phyloP scores from a whole-genome alignment of 2,113 vertebrate species.

The Chaetorhynchus papuensis region DNA sequence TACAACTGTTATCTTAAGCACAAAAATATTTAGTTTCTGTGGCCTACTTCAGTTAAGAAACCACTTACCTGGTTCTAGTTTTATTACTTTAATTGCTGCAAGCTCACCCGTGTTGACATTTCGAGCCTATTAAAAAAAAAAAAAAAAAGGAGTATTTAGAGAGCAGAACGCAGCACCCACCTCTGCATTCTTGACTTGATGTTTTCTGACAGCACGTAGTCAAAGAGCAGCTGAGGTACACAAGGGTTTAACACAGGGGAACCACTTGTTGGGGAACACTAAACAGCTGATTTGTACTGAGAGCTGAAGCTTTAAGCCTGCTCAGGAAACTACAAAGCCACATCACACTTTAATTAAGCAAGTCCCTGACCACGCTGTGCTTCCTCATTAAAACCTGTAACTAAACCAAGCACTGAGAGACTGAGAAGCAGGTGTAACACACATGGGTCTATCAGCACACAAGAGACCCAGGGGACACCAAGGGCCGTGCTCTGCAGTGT shows the following conservation, averaged over 20 bases:
- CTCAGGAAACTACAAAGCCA: neutral
- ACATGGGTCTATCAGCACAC: neutral
- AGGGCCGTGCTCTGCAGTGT: accelerated
- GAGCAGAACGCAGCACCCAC: neutral
- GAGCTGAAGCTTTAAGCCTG: neutral
- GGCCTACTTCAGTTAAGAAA: neutral
- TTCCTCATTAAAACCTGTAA: neutral
- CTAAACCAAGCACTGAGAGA: neutral
- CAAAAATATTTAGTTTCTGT: neutral
- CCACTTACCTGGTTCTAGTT: conserved; percentile 93
- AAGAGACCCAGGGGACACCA: neutral
- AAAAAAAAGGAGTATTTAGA: neutral
- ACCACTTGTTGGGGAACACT: neutral
- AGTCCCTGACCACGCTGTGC: accelerated
- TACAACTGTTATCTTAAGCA: neutral
- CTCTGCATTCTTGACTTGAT: neutral
- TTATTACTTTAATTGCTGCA: conserved; percentile 98
- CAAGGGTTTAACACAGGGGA: neutral
- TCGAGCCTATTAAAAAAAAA: conserved; percentile 78
- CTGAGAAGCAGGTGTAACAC: neutral
- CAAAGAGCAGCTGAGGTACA: neutral
- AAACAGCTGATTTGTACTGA: neutral
- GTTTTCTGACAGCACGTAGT: neutral
- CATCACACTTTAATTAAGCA: neutral
- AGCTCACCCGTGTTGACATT: conserved; percentile 91